Percentiles rank a stretch among this genome's conserved stretches.
Evolutionary conservation across 2,113 vertebrate genomes (phyloP).

Genomic region (Notarius lentiginosus): DNA sequence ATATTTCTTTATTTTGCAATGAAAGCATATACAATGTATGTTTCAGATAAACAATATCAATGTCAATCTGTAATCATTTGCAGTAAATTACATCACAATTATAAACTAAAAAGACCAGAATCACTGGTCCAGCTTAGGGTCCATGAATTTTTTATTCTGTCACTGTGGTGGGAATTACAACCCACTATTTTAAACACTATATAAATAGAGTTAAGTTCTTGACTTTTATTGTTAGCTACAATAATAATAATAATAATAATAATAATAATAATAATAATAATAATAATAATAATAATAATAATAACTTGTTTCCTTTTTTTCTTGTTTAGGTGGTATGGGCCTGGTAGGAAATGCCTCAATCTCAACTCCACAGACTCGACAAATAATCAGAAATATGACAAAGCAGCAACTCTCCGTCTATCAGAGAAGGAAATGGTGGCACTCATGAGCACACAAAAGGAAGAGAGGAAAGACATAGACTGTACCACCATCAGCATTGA

Average conservation of each 20-base stretch:
- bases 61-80: not conserved
- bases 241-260: slow-evolving; percentile 3
- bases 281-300: not conserved
- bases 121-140: not conserved
- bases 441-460: slow-evolving; percentile 83
- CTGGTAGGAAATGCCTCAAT: slow-evolving; percentile 10
- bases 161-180: not conserved
- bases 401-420: slow-evolving; percentile 40
- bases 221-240: not conserved
- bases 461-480: slow-evolving; percentile 77
- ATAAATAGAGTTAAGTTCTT: not conserved
- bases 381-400: slow-evolving; percentile 22
- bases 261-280: not conserved
- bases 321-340: slow-evolving; percentile 47
- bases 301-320: not conserved
- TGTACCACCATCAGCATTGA: slow-evolving; percentile 74
- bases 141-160: not conserved
- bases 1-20: not conserved
- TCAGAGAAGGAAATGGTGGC: slow-evolving; percentile 78
- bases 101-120: not conserved
- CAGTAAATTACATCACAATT: not conserved
- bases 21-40: too few relatives aligned
- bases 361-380: not conserved
- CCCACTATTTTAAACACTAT: not conserved
- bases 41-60: not conserved